phyloP scores from a whole-genome alignment of 2,888 invertebrate genomes.

The Anorthoa munda region DNA sequence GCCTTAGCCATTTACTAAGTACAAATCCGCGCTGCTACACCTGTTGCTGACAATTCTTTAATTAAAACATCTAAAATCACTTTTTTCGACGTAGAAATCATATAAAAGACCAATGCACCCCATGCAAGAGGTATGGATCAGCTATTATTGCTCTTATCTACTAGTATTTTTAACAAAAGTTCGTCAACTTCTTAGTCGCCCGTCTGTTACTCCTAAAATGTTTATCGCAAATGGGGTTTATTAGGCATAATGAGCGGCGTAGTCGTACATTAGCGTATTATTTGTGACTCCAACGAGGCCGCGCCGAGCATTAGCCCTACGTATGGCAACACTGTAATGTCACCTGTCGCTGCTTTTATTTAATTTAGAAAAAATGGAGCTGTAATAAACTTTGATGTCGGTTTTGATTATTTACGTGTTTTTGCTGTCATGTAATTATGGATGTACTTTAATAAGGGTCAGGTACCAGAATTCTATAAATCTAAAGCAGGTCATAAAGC shows the following conservation, averaged over 20 bases:
- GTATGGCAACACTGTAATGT: constrained; percentile 55
- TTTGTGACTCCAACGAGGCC: constrained; percentile 67
- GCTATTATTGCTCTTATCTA: too few relatives aligned
- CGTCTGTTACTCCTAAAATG: constrained; percentile 64
- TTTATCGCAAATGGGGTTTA: constrained; percentile 72
- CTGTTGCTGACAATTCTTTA: too few relatives aligned
- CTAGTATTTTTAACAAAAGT: too few relatives aligned
- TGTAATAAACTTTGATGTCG: constrained; percentile 27
- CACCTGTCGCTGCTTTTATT: constrained; percentile 53
- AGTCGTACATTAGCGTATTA: constrained; percentile 72
- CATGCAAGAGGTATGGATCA: too few relatives aligned
- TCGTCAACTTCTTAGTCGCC: constrained; percentile 49
- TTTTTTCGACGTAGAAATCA: too few relatives aligned
- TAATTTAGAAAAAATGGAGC: constrained; percentile 49
- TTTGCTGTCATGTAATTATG: constrained; percentile 13
- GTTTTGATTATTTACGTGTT: constrained; percentile 29
- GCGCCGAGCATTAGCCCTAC: constrained; percentile 48
- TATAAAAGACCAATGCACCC: too few relatives aligned
- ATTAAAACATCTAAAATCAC: too few relatives aligned
- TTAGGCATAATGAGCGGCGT: constrained; percentile 72
- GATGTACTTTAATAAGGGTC: neutral
- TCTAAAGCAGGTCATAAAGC: neutral
- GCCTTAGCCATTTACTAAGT: neutral
- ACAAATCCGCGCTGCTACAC: neutral
- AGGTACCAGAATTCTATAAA: neutral